Conservation (phyloP, 2,888 invertebrate genomes). For the Linhomoeus sp. region DNA sequence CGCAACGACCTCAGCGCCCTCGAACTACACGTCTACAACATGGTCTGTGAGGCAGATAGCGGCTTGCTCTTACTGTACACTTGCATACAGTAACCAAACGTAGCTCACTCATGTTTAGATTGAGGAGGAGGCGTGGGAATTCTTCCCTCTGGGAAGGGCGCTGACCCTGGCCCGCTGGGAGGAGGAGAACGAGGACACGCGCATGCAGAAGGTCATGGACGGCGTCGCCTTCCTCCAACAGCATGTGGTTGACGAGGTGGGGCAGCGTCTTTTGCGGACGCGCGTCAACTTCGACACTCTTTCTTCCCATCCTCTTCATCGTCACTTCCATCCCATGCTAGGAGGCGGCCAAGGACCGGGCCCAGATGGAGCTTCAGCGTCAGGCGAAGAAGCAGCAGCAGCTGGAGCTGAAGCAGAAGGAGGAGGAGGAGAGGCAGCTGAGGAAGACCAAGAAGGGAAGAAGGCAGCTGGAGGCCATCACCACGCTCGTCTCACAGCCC, state of each 20-base stretch:
- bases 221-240: conserved; percentile 28
- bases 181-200: conserved; percentile 29
- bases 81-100: background rate
- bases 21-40: conserved; percentile 28
- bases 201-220: conserved; percentile 28
- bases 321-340: background rate
- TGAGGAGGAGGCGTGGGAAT: conserved; percentile 25
- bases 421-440: background rate
- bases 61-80: background rate
- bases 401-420: background rate
- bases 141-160: conserved; percentile 30
- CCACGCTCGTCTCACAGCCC: too few relatives aligned
- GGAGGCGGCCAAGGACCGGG: background rate
- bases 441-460: background rate
- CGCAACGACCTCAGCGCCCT: conserved; percentile 30
- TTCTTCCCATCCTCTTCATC: background rate
- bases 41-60: conserved; percentile 20
- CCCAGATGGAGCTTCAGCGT: background rate
- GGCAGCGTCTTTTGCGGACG: too few relatives aligned
- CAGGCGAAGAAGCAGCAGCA: background rate
- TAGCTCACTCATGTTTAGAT: conserved; percentile 6
- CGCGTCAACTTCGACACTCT: too few relatives aligned
- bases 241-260: conserved; percentile 28
- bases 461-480: background rate
- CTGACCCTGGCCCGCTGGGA: conserved; percentile 30